phyloP scores from a whole-genome alignment of 1,140 invertebrate species.

The Yoshiicerus persimilis region DNA sequence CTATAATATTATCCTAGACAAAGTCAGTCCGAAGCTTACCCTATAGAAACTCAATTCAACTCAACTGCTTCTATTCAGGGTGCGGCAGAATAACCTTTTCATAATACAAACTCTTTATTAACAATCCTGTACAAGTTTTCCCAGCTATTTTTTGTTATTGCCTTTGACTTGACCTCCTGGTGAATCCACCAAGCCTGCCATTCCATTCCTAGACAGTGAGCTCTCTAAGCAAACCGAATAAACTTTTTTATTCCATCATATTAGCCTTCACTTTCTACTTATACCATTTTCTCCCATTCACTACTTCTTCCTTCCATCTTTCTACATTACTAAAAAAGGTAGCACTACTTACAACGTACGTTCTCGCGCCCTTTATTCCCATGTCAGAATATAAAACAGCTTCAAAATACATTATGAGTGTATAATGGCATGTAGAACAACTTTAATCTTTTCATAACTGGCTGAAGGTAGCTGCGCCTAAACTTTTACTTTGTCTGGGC shows the following conservation, averaged over 20 bases:
- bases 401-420: neutral
- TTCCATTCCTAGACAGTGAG: neutral
- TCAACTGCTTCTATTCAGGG: neutral
- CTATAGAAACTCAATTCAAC: neutral
- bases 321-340: neutral
- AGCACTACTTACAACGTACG: neutral
- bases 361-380: neutral
- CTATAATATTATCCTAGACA: neutral
- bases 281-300: neutral
- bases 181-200: neutral
- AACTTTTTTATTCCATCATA: neutral
- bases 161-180: neutral
- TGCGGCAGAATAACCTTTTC: neutral
- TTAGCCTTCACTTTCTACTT: neutral
- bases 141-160: neutral
- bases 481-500: too few species aligned
- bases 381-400: too few species aligned
- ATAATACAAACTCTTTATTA: neutral
- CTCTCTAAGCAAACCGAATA: neutral
- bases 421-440: neutral
- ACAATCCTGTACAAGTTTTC: neutral
- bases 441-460: neutral
- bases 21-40: neutral
- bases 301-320: neutral
- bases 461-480: neutral